Conservation (phyloP, 2,888 invertebrate species). For the Bimastos eiseni region DNA sequence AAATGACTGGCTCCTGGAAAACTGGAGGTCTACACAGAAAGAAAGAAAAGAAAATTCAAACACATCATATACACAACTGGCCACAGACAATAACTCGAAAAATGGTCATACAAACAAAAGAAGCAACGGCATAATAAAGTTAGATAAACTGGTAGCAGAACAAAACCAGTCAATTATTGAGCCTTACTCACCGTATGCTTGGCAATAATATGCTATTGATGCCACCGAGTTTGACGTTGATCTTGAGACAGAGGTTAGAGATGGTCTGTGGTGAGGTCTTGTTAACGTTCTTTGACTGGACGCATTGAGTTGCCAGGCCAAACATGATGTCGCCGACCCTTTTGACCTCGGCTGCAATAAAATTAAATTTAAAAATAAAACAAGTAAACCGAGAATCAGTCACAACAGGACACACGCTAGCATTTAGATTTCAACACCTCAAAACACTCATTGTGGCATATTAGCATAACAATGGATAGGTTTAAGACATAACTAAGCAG, state of each 20-base stretch:
- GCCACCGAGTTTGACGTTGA: constrained; percentile 98
- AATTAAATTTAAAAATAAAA: constrained; percentile 16
- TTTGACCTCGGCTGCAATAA: constrained; percentile 86
- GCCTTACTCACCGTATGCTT: constrained; percentile 78
- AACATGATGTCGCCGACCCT: constrained; percentile 97
- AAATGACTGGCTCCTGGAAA: constrained; percentile 99
- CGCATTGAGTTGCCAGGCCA: constrained; percentile 99
- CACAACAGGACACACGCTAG: neutral
- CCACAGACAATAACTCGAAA: neutral
- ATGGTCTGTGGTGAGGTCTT: constrained; percentile 99
- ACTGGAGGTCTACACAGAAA: constrained; percentile 56
- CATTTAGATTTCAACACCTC: neutral
- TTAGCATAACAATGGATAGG: neutral
- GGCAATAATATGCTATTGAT: constrained; percentile 98
- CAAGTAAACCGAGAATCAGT: neutral
- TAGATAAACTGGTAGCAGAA: neutral
- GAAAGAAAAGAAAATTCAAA: neutral
- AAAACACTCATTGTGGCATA: neutral
- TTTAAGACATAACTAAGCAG: neutral
- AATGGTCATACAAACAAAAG: neutral
- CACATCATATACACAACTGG: neutral
- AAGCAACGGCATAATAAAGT: neutral
- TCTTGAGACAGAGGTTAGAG: constrained; percentile 97
- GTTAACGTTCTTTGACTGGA: constrained; percentile 99
- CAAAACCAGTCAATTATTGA: neutral